Evolutionary conservation across 2,797 vertebrate genomes (phyloP), one percentile per base, ranked within the genome.

Genomic region (Eulemur rubriventer): DNA sequence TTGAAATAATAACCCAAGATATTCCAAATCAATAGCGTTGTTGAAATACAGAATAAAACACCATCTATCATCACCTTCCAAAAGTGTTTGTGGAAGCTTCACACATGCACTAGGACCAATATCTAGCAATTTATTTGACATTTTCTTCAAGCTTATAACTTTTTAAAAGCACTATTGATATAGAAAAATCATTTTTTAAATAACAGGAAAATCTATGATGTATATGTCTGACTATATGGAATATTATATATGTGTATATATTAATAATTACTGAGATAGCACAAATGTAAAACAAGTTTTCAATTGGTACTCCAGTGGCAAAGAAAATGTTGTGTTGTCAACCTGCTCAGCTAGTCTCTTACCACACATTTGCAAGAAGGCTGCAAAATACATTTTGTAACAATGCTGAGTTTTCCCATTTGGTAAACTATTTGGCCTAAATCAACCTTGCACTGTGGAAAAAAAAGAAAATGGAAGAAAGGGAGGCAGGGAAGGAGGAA

Each of bases 1-100:
- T 82, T 86, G 73, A 96, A 95, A 90, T 83, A 93, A 89, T 67
- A 82, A 82, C 46, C 46, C 28, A 91, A 82, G 69, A 86, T 61
- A 75, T 52, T 86, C 67, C 76, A 52, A 65, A 33, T 80, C 67
- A 89, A 59, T n/a, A n/a, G 33, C 78, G 46, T 57, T 89, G 48
- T 86, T 89, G 81, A 85, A 94, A 85, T 87, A 55, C 35, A 26
- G 55, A 79, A 73, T 81, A 82, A 94, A 94, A 96, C 65, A 22
- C 65, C 14, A 12, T 78, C 48, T 92, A 35, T 89, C 76, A 95
- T 79, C 67, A 78, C 55, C 43, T 95, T 86, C 22, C 76, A 69
- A 75, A 73, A 38, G 6, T 82, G 50, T 86, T 85, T 89, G 63
- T 26, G 72, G 35, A 72, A 38, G 16, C 26, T 52, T 96, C 55